Conservation (phyloP, 2,797 vertebrate species). For the Galago senegalensis region DNA sequence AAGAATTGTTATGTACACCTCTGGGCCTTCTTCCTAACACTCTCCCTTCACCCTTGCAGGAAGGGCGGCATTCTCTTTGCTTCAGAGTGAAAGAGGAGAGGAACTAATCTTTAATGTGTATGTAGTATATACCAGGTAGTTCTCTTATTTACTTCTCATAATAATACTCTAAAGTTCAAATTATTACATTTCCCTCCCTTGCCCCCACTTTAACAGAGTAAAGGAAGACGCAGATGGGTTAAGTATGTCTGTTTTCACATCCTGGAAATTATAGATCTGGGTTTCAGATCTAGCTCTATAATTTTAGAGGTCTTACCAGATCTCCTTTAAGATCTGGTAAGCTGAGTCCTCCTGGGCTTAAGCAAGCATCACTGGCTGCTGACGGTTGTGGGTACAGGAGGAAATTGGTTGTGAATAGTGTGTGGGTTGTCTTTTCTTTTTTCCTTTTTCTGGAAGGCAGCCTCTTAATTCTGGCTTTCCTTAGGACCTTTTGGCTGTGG, state of each 20-base stretch:
- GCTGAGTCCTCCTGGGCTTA: neutral
- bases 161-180: constrained; percentile 2
- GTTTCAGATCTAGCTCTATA: neutral
- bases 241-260: constrained; percentile 8
- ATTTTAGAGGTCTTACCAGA: neutral
- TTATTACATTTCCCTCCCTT: neutral
- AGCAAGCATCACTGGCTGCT: neutral
- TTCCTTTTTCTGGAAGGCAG: constrained; percentile 22
- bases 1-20: constrained; percentile 17
- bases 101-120: constrained; percentile 30
- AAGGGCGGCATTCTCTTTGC: neutral
- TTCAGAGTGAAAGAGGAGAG: constrained; percentile 10
- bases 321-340: neutral
- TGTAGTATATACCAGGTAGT: constrained; percentile 9
- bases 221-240: constrained; percentile 15
- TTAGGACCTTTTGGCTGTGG: constrained; percentile 31
- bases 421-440: neutral
- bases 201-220: neutral
- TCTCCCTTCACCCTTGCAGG: neutral
- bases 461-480: constrained; percentile 9
- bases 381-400: neutral
- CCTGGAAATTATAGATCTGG: neutral
- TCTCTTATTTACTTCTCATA: constrained; percentile 49
- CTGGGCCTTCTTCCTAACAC: neutral
- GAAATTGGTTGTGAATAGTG: neutral